Evolutionary conservation across 2,797 vertebrate genomes (phyloP), one percentile per base, ranked within the genome.

Genomic region (Neosilurus mollespiculum): DNA sequence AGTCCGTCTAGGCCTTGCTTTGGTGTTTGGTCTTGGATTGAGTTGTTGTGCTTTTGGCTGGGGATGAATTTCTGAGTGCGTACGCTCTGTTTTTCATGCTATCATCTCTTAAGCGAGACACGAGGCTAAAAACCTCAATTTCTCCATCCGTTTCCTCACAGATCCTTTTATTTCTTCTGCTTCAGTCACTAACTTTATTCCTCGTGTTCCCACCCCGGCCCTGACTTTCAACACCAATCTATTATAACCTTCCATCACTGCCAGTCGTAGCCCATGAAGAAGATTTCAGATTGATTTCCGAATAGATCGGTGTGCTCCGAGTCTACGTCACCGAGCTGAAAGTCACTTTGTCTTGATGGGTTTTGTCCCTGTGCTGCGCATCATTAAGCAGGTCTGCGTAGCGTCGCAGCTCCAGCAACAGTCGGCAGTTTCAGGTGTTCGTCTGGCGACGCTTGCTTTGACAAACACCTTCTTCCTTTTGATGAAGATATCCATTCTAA

Each of bases 401-500:
- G 54, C 54, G 11, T 24, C 58, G 8, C 37, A 16, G 54, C 59
- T 51, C 37, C 1, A 10, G 73, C 9, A 14, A n/a, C 51, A 56
- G 71, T 2, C 71, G 1, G 6, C 24, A 16, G n/a, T 43, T 77
- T 61, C 30, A 37, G 54, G 54, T 76, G 73, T 76, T 26, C 37
- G 0, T 0, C 61, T 61, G 7, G 11, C 12, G 34, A n/a, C 22
- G 2, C 54, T 75, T 49, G n/a, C 12, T n/a, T 78, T 20, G 61
- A 20, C 58, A 67, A 30, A 34, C 26, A 56, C 64, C 62, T 20
- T 22, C 62, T 80, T 80, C 64, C 37, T 80, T 12, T 12, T 65
- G 65, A 80, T 69, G 20, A 80, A 80, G 62, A 91, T 92, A 90
- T 89, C 81, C 65, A 80, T 51, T 75, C 78, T 90, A 92, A 91